Conservation (phyloP, 2,888 invertebrate genomes). For the Oxyteleia sp. region DNA sequence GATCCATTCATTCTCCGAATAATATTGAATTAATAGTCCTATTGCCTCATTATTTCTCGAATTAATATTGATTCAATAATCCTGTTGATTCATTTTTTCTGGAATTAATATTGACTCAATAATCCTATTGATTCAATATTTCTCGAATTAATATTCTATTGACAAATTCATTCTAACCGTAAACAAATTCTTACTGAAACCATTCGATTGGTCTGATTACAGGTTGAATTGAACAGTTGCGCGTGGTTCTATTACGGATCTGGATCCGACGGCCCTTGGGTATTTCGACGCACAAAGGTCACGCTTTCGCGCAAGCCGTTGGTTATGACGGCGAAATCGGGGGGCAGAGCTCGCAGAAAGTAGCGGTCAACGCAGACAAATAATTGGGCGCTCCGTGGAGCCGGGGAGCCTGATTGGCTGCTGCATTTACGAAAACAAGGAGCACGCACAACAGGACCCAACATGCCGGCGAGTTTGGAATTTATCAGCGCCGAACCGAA, state of each 20-base stretch:
- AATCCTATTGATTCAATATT: too few species aligned
- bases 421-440: slow-evolving; percentile 64
- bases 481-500: slow-evolving; percentile 45
- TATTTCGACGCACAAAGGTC: slow-evolving; percentile 42
- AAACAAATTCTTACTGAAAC: too few species aligned
- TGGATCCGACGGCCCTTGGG: slow-evolving; percentile 57
- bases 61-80: too few species aligned
- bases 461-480: slow-evolving; percentile 65
- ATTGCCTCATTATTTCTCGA: too few species aligned
- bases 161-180: too few species aligned
- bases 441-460: slow-evolving; percentile 48
- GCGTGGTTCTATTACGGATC: slow-evolving; percentile 38
- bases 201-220: too few species aligned
- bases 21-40: too few species aligned
- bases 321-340: slow-evolving; percentile 86
- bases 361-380: slow-evolving; percentile 48
- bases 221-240: neutral
- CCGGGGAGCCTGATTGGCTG: slow-evolving; percentile 37
- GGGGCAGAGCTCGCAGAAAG: slow-evolving; percentile 75
- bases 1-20: too few species aligned
- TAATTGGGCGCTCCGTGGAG: slow-evolving; percentile 9
- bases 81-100: too few species aligned
- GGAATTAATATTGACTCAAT: too few species aligned
- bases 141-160: too few species aligned
- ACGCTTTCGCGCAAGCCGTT: slow-evolving; percentile 52